Base-by-base conservation (phyloP, 2,113 vertebrate genomes). In the Scytalopus superciliaris region DNA sequence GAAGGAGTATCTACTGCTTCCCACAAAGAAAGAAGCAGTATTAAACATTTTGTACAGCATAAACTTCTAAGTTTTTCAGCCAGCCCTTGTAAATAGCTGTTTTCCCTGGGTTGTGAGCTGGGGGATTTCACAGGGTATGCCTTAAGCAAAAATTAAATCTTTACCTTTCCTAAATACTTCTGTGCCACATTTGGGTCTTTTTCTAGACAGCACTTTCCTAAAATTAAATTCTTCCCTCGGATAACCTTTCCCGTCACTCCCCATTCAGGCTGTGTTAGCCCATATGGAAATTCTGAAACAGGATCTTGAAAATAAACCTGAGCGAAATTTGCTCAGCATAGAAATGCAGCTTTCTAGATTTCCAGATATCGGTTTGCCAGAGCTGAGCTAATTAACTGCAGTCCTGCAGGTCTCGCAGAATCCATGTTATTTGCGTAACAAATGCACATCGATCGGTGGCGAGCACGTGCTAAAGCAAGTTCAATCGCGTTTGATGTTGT, bases 191-290 rank as follows among this genome's bases (percentile, higher is more conserved):
- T 93, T 6, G 3, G 42, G 47, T 87, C 67, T 95, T 95, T 90
- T 84, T 90, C 87, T 86, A 88, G 64, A 37, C 69, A 44, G 62
- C 0, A 14, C 57, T 90, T 78, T 84, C 82, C 63, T 35, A 93
- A 91, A 94, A 95, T 84, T 84, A 92, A 94, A 70, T 90, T 67
- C 44, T 83, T 95, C 37, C 85, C 82, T 88, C 67, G 85, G 67
- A 37, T 75, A 95, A 82, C 72, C 67, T 86, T 90, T 73, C 79
- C 37, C 19, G 6, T 87, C 67, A 79, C 45, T 81, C 60, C 50
- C 87, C 79, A 44, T 84, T 87, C 89, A 55, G 62, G 50, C 55
- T 80, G 63, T 80, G 50, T 70, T 74, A 72, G 80, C 31, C 81
- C 9, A 2, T 59, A 60, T 42, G 81, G 72, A 80, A 84, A 59